Conservation (phyloP, 2,113 vertebrate genomes). For the Ceyx cyanopectus region DNA sequence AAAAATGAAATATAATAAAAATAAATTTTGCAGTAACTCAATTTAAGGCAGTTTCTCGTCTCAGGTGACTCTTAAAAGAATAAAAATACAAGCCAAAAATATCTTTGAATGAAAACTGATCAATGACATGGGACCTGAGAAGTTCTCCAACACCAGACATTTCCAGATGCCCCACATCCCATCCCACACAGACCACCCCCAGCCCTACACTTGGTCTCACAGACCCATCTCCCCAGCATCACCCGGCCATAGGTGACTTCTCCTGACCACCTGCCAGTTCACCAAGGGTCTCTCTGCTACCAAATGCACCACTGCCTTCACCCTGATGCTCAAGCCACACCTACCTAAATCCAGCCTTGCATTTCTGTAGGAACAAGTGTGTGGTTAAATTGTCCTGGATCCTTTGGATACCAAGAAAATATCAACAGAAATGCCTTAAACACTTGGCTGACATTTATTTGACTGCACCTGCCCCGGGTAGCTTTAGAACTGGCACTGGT, state of each 20-base stretch:
- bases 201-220: background rate
- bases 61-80: background rate
- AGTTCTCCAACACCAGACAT: background rate
- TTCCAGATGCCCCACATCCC: background rate
- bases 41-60: background rate
- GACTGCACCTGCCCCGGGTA: background rate
- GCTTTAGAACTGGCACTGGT: background rate
- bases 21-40: background rate
- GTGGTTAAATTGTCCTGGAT: background rate
- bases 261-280: background rate
- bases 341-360: background rate
- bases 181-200: background rate
- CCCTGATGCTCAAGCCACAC: background rate
- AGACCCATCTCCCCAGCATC: background rate
- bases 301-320: background rate
- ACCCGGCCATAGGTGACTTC: fast-evolving
- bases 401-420: background rate
- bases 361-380: background rate
- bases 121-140: background rate
- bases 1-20: background rate
- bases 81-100: background rate
- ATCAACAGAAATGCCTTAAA: background rate
- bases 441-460: background rate
- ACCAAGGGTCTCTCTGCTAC: background rate
- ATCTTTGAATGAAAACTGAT: background rate